A percentile compares a stretch with the other conserved stretches of the same genome.
Evolutionary conservation across 2,888 invertebrate species (phyloP).

Genomic region (Morpho helenor): DNA sequence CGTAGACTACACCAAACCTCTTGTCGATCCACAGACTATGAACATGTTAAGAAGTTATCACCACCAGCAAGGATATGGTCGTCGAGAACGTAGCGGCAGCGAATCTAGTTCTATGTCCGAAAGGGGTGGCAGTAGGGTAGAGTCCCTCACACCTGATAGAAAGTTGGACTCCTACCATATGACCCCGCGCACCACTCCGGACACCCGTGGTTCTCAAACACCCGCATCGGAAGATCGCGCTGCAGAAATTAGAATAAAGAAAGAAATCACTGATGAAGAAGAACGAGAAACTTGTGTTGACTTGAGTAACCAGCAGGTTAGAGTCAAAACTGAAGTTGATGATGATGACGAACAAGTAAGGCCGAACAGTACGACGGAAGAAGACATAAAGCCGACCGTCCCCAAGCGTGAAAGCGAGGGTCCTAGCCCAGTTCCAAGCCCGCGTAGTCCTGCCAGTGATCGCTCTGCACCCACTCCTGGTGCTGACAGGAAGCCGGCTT

Average conservation of each 20-base stretch:
- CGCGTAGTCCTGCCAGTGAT: conserved; percentile 88
- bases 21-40: conserved; percentile 94
- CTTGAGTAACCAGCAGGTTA: conserved; percentile 65
- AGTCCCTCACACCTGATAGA: conserved; percentile 89
- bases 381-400: conserved; percentile 55
- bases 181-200: conserved; percentile 84
- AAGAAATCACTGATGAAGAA: conserved; percentile 75
- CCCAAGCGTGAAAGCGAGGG: conserved; percentile 77
- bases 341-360: conserved; percentile 79
- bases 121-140: conserved; percentile 88
- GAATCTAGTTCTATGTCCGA: conserved; percentile 94
- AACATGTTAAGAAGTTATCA: conserved; percentile 88
- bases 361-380: conserved; percentile 57
- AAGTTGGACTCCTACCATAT: conserved; percentile 83
- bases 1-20: conserved; percentile 94
- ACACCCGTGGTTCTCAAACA: conserved; percentile 80
- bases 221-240: conserved; percentile 81
- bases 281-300: conserved; percentile 72
- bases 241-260: conserved; percentile 78
- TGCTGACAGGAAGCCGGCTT: conserved; percentile 80
- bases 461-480: conserved; percentile 86
- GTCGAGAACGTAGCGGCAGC: conserved; percentile 91
- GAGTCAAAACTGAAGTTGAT: conserved; percentile 82
- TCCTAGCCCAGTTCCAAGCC: conserved; percentile 80
- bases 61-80: conserved; percentile 81